phyloP scores from a whole-genome alignment of 2,797 vertebrate species.

The Schizopygopsis pylzovi region DNA sequence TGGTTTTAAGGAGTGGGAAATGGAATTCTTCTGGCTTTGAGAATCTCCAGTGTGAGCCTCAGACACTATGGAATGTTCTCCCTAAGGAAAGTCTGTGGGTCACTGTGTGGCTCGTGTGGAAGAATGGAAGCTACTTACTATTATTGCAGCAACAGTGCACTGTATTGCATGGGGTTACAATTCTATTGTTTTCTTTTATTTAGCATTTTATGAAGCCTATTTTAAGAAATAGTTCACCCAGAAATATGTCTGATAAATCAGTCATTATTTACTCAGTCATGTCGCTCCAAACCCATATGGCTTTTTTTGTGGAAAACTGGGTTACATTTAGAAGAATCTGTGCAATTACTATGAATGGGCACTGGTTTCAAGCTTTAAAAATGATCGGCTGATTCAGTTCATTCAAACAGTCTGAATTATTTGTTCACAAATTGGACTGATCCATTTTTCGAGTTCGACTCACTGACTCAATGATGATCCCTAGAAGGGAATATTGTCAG shows the following conservation, averaged over 20 bases:
- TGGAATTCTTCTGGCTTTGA: conserved; percentile 64
- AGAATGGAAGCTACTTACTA: conserved; percentile 15
- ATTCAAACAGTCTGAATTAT: not conserved
- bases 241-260: not conserved
- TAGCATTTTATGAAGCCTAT: not conserved
- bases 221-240: not conserved
- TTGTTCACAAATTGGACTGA: not conserved
- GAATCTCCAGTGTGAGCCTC: conserved; percentile 47
- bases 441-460: not conserved
- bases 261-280: not conserved
- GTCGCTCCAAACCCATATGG: not conserved
- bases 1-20: conserved; percentile 56
- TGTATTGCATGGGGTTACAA: conserved; percentile 11
- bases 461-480: not conserved
- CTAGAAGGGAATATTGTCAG: not conserved
- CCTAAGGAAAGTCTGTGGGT: conserved; percentile 38
- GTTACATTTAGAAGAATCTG: not conserved
- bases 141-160: not conserved
- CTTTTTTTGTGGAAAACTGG: not conserved
- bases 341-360: not conserved
- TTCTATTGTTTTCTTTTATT: not conserved
- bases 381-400: not conserved
- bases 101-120: conserved; percentile 41
- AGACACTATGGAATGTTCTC: conserved; percentile 43
- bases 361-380: not conserved